Evolutionary conservation across 2,113 vertebrate species (phyloP), one percentile per base, ranked within the genome.

Genomic region (Cariama cristata): DNA sequence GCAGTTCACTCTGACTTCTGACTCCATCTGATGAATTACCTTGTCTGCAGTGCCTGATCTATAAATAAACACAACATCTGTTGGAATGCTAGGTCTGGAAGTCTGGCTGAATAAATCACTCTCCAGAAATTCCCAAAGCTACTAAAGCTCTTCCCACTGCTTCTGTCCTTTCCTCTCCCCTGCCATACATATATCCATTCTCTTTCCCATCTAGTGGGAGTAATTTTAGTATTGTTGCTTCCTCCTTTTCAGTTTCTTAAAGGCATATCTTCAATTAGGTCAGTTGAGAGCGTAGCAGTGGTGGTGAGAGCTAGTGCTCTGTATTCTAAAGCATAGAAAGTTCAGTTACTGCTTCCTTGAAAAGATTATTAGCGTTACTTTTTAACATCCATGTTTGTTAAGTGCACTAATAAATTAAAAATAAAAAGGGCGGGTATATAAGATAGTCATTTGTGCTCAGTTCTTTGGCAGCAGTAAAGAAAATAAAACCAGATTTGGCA

Each of bases 51-150:
- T 53, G 69, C 28, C 69, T 55, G 93, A 82, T 23, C 95, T 96
- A 96, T 87, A 97, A 97, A 97, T 92, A 96, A 88, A 69, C 66
- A 87, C 79, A 95, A 17, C 92, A 96, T 95, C 95, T 97, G 96
- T 68, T 93, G 76, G 52, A 90, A 56, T 80, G 55, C 80, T 64
- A 86, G 58, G n/a, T 60, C 85, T 93, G 89, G 66, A 89, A 93
- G 55, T 79, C 62, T 93, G 69, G 44, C 52, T 92, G 76, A 92
- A 96, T 93, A 95, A 93, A 95, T 95, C 79, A 88, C 68, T 87
- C 71, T 63, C 27, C 67, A 93, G 69, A 96, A 96, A 94, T 82
- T 90, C 79, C 71, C 85, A 93, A 73, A 90, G 67, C 44, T 87
- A 28, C 2, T 24, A 69, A 79, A 17, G 33, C 24, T 87, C 26